Percentiles rank a stretch among this genome's conserved stretches.
Conservation (phyloP, 2,113 vertebrate genomes). For the Toxostoma redivivum region DNA sequence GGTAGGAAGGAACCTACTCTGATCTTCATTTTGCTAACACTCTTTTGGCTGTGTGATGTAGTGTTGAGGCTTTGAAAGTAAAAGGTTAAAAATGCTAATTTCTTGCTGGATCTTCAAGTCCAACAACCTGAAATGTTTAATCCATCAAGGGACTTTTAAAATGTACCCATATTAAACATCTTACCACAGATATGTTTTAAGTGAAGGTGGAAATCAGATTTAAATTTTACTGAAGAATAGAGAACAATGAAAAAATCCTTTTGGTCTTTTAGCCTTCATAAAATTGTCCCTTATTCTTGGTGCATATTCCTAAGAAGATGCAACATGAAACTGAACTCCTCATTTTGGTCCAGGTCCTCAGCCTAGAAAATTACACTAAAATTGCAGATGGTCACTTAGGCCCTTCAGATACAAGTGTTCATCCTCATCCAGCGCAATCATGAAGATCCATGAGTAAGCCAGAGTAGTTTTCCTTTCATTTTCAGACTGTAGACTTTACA, state of each 20-base stretch:
- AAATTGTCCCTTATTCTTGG: neutral
- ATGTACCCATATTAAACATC: neutral
- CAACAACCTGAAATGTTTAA: neutral
- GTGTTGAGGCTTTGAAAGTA: neutral
- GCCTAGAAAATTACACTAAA: neutral
- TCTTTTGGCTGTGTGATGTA: neutral
- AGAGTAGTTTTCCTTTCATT: neutral
- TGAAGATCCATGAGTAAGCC: neutral
- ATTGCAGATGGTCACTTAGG: neutral
- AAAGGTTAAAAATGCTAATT: neutral
- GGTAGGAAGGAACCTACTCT: neutral
- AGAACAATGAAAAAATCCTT: neutral
- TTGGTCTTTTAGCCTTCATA: neutral
- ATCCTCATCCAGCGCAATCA: neutral
- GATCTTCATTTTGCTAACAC: neutral
- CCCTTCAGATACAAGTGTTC: neutral
- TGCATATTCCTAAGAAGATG: neutral
- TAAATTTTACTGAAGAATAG: neutral
- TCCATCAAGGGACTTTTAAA: neutral
- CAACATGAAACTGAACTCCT: neutral
- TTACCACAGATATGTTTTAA: neutral
- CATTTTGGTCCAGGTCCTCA: neutral
- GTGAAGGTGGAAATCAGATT: neutral
- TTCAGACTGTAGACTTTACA: neutral
- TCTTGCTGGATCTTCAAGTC: neutral